A percentile compares a stretch with the other conserved stretches of the same genome.
phyloP scores from a whole-genome alignment of 2,888 invertebrate genomes.

The Eupsilia transversa region DNA sequence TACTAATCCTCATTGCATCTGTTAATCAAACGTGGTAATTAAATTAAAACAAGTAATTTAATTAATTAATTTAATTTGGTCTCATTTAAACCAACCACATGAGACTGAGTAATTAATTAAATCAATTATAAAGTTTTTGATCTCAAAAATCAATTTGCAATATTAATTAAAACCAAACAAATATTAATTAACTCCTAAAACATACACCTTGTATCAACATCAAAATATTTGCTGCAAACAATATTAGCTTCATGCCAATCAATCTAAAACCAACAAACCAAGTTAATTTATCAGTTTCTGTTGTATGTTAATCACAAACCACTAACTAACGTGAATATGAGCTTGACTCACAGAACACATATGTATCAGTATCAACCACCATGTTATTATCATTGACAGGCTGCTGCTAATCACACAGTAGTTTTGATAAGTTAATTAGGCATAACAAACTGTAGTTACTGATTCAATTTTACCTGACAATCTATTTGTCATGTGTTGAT shows the following conservation, averaged over 20 bases:
- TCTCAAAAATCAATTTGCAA: conserved; percentile 17
- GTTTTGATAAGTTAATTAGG: conserved; percentile 34
- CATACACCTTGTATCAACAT: conserved; percentile 19
- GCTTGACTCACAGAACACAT: not conserved
- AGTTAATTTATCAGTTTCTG: conserved; percentile 35
- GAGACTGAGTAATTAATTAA: no score
- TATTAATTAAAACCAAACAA: conserved; percentile 13
- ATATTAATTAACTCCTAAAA: conserved; percentile 17
- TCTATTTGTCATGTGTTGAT: conserved; percentile 1
- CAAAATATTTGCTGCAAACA: conserved; percentile 41
- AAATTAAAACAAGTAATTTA: no score
- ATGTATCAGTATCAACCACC: not conserved
- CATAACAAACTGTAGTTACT: conserved; percentile 2
- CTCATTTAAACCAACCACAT: no score
- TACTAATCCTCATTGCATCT: no score
- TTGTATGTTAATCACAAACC: conserved; percentile 36
- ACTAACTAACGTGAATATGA: not conserved
- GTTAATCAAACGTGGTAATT: no score
- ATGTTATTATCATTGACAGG: conserved; percentile 4
- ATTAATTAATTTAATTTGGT: no score
- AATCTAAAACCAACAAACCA: conserved; percentile 47
- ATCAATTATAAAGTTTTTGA: no score
- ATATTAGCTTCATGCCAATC: conserved; percentile 44
- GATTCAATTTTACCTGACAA: conserved; percentile 18
- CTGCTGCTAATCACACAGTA: conserved; percentile 6